Evolutionary conservation across 1,140 invertebrate genomes (phyloP).

Genomic region (Drosophila truncata): DNA sequence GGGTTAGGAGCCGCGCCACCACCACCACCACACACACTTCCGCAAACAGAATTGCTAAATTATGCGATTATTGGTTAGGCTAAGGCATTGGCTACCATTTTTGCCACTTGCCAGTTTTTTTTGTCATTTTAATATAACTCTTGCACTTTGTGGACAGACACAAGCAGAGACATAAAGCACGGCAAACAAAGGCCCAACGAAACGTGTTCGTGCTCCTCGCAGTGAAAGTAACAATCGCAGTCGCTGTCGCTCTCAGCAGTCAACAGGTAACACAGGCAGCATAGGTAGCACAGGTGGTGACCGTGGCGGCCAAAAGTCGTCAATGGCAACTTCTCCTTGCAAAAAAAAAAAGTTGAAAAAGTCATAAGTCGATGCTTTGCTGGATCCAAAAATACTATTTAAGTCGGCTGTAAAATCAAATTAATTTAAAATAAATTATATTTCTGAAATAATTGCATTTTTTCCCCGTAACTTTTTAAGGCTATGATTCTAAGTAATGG

Average conservation of each 20-base stretch:
- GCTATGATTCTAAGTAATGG: no score
- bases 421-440: no score
- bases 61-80: conserved; percentile 75
- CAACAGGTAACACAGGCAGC: conserved; percentile 23
- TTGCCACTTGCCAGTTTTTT: conserved; percentile 42
- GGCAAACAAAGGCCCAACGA: conserved; percentile 50
- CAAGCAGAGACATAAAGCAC: conserved; percentile 1
- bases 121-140: conserved; percentile 70
- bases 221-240: conserved; percentile 71
- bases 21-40: conserved; percentile 69
- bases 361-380: no score
- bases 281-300: conserved; percentile 41
- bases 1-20: conserved; percentile 4
- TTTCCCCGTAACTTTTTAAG: no score
- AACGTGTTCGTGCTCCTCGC: conserved; percentile 74
- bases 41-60: conserved; percentile 74
- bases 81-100: conserved; percentile 17
- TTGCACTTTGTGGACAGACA: conserved; percentile 49
- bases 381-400: no score
- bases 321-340: conserved; percentile 17
- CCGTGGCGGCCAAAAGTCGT: conserved; percentile 40
- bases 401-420: no score
- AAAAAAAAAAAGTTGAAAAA: neutral
- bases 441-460: no score
- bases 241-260: conserved; percentile 37